A percentile compares a stretch with the other conserved stretches of the same genome.
phyloP scores from a whole-genome alignment of 2,888 invertebrate genomes.

The Bimastos eiseni region DNA sequence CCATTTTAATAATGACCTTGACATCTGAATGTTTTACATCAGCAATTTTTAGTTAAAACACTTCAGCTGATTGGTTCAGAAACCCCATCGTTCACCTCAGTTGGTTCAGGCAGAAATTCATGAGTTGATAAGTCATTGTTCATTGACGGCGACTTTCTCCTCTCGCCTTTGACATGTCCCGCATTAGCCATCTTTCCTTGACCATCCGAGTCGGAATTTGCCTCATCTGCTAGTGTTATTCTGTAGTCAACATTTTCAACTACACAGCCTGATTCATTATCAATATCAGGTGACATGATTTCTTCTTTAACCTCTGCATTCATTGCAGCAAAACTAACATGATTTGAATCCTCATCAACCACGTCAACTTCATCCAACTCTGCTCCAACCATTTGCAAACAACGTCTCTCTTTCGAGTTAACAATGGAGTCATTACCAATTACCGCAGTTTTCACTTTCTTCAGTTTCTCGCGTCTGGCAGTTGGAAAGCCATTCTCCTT shows the following conservation, averaged over 20 bases:
- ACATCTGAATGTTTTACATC: background rate
- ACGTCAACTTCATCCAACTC: background rate
- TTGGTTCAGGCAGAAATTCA: background rate
- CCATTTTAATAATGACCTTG: background rate
- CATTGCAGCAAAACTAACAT: background rate
- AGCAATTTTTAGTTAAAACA: background rate
- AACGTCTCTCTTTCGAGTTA: background rate
- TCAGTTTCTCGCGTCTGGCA: background rate
- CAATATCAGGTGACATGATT: background rate
- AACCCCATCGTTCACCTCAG: background rate
- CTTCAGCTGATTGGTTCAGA: background rate
- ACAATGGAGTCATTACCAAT: background rate
- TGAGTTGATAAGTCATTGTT: background rate
- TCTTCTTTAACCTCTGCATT: background rate
- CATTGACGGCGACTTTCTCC: background rate
- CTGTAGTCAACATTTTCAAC: conserved; percentile 18
- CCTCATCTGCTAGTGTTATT: conserved; percentile 7
- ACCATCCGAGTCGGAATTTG: background rate
- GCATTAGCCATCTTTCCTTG: background rate
- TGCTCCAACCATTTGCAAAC: background rate
- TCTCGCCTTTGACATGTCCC: background rate
- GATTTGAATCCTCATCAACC: background rate
- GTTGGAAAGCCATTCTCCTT: background rate
- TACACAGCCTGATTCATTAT: background rate
- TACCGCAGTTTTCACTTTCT: background rate